Percentiles rank a stretch among this genome's conserved stretches.
These are phyloP conservation scores for Caenorhabditis sp. DNA, from an alignment of 2,888 invertebrate species.

Conservation along the genomic window DNA sequence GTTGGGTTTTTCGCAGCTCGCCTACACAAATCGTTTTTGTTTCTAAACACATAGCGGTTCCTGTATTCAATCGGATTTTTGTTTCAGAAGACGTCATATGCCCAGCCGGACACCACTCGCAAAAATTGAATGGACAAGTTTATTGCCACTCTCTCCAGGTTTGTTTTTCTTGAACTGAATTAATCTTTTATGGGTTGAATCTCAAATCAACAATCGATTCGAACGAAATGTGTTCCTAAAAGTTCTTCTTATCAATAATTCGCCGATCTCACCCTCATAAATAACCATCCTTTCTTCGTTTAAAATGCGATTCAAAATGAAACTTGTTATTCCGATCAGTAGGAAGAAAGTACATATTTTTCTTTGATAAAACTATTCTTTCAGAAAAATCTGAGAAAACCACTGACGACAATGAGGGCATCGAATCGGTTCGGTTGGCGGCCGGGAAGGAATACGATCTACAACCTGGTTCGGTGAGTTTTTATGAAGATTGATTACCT, in stretches of 20 bases:
- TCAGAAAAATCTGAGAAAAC: slow-evolving; percentile 35
- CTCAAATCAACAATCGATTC: not conserved
- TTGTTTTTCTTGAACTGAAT: slow-evolving; percentile 11
- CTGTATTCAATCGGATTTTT: slow-evolving; percentile 3
- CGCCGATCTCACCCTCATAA: not conserved
- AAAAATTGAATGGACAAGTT: slow-evolving; percentile 47
- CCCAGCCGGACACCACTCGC: slow-evolving; percentile 49
- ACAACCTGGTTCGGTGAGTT: slow-evolving; percentile 46
- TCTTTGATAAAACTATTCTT: not conserved
- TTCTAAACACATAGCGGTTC: slow-evolving; percentile 28
- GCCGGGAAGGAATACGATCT: slow-evolving; percentile 53
- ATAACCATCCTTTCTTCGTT: not conserved
- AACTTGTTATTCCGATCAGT: slow-evolving; percentile 11
- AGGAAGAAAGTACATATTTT: not conserved
- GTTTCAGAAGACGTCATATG: slow-evolving; percentile 17
- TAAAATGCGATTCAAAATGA: slow-evolving; percentile 21
- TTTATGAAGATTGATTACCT: not conserved
- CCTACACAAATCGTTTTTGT: slow-evolving; percentile 46
- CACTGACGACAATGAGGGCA: slow-evolving; percentile 10
- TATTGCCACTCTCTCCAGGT: slow-evolving; percentile 51
- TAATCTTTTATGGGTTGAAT: too few species aligned
- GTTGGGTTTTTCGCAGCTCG: slow-evolving; percentile 57
- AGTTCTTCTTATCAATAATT: slow-evolving; percentile 9
- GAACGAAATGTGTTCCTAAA: not conserved
- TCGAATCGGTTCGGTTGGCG: slow-evolving; percentile 21